Evolutionary conservation across 2,797 vertebrate genomes (phyloP).

Genomic region (Euthynnus affinis): DNA sequence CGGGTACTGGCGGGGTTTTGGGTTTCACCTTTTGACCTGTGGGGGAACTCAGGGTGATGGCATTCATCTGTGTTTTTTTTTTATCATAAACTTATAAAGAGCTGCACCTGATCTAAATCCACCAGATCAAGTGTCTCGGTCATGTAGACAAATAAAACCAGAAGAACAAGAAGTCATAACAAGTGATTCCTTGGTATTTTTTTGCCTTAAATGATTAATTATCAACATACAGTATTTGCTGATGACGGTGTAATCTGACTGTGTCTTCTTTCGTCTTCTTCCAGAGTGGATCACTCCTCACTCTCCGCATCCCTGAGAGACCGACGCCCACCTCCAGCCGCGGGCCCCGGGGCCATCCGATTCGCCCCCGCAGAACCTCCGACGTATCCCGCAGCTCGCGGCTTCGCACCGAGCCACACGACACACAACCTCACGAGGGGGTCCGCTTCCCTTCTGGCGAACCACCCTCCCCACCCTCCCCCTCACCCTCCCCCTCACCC

Average conservation of each 20-base stretch:
- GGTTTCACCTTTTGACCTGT: too few species aligned
- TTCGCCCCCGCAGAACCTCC: constrained; percentile 5
- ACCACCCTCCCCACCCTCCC: background rate
- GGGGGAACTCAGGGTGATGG: background rate
- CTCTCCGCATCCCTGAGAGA: constrained; percentile 55
- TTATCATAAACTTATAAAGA: background rate
- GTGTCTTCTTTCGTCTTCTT: constrained; percentile 27
- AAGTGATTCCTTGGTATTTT: too few species aligned
- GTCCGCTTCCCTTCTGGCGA: constrained; percentile 36
- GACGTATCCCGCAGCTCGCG: background rate
- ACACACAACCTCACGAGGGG: constrained; percentile 42
- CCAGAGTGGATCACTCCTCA: constrained; percentile 55
- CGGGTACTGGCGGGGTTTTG: too few species aligned
- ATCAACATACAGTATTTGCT: too few species aligned
- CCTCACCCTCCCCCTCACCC: background rate
- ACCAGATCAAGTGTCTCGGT: too few species aligned
- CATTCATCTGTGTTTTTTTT: background rate
- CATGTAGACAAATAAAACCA: too few species aligned
- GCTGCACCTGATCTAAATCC: background rate
- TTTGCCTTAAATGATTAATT: too few species aligned
- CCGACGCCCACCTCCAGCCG: background rate
- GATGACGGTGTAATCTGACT: constrained; percentile 5
- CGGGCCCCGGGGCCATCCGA: constrained; percentile 14
- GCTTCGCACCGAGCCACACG: constrained; percentile 12
- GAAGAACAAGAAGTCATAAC: too few species aligned